A percentile compares a stretch with the other conserved stretches of the same genome.
Evolutionary conservation across 2,797 vertebrate species (phyloP).

Genomic region (Coilia nasus): DNA sequence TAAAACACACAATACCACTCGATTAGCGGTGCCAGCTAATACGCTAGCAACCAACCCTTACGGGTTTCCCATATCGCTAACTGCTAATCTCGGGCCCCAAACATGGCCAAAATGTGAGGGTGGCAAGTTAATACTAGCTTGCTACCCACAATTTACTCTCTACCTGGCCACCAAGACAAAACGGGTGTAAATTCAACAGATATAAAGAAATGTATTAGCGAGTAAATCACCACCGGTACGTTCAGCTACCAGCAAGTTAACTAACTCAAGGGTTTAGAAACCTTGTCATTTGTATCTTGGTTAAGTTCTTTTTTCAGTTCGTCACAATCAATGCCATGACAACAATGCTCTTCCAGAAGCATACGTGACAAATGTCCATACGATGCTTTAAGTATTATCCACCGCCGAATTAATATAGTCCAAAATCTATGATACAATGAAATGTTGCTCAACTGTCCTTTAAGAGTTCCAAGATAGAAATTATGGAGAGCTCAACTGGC

Average conservation of each 20-base stretch:
- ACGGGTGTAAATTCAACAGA: neutral
- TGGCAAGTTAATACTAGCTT: constrained; percentile 12
- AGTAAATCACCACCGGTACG: neutral
- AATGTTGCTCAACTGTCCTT: constrained; percentile 23
- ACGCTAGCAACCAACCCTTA: constrained; percentile 2
- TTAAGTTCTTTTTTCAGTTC: constrained; percentile 19
- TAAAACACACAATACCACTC: constrained; percentile 7
- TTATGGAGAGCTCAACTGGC: neutral
- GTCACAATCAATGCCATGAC: constrained; percentile 22
- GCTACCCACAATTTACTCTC: neutral
- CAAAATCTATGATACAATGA: neutral
- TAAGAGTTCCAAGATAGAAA: constrained; percentile 15
- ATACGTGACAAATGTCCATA: neutral
- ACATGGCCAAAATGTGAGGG: constrained; percentile 15
- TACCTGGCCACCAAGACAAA: neutral
- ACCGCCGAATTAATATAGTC: neutral
- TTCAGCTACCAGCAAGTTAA: neutral
- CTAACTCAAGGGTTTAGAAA: neutral
- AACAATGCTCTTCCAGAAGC: constrained; percentile 25
- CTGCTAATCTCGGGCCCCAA: constrained; percentile 14
- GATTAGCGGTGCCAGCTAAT: constrained; percentile 1
- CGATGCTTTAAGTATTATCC: neutral
- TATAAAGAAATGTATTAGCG: constrained; percentile 4
- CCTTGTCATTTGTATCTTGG: constrained; percentile 13
- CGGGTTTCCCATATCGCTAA: neutral